phyloP scores from a whole-genome alignment of 1,140 invertebrate species.

The Phenacoccus solenopsis region DNA sequence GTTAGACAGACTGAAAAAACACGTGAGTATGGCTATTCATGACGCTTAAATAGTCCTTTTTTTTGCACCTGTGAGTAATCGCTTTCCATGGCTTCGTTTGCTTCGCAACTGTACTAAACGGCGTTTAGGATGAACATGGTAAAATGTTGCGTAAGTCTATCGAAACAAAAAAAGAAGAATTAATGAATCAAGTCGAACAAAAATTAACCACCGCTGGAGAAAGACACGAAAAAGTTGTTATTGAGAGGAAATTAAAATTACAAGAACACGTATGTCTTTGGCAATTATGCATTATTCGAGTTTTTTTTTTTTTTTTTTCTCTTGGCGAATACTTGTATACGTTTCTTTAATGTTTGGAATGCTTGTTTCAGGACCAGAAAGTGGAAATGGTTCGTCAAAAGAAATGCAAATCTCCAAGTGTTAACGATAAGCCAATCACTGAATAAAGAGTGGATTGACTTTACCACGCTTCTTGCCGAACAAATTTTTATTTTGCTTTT shows the following conservation, averaged over 20 bases:
- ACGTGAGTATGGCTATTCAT: too few relatives aligned
- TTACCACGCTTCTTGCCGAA: not conserved
- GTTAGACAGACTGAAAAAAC: slow-evolving; percentile 73
- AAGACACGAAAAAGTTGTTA: not conserved
- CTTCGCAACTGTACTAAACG: not conserved
- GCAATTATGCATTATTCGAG: slow-evolving; percentile 19
- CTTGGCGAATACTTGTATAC: slow-evolving; percentile 19
- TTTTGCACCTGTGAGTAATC: slow-evolving; percentile 15
- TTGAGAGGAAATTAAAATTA: slow-evolving; percentile 8
- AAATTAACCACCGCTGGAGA: not conserved
- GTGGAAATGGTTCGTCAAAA: slow-evolving; percentile 75
- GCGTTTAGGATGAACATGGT: slow-evolving; percentile 9
- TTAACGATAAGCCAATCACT: slow-evolving; percentile 34
- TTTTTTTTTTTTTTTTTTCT: slow-evolving; percentile 19
- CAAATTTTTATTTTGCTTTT: not conserved
- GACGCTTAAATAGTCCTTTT: not conserved
- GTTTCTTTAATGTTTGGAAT: slow-evolving; percentile 22
- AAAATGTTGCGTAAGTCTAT: slow-evolving; percentile 9
- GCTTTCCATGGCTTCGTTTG: not conserved
- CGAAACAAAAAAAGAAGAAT: not conserved
- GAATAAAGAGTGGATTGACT: slow-evolving; percentile 21
- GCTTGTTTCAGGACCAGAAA: slow-evolving; percentile 59
- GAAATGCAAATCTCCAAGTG: slow-evolving; percentile 43
- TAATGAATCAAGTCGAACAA: slow-evolving; percentile 4
- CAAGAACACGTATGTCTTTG: slow-evolving; percentile 13